phyloP scores from a whole-genome alignment of 1,140 invertebrate species.

The Danaus melanippus region DNA sequence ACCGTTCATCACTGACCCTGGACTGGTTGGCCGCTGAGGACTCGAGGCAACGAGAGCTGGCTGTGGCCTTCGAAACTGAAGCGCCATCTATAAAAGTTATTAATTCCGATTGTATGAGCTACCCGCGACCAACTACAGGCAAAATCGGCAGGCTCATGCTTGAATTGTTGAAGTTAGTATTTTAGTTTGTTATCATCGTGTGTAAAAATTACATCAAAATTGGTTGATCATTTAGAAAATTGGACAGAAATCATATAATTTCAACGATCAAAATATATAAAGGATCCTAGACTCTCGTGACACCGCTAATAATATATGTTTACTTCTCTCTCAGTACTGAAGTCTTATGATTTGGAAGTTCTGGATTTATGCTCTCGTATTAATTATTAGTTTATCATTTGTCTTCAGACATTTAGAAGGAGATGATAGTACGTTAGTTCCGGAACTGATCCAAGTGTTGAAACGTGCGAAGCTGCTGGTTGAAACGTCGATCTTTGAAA shows the following conservation, averaged over 20 bases:
- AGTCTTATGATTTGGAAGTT: too few relatives aligned
- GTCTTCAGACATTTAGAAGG: slow-evolving; percentile 46
- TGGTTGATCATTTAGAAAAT: too few relatives aligned
- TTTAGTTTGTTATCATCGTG: background rate
- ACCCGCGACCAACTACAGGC: slow-evolving; percentile 38
- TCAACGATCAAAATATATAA: background rate
- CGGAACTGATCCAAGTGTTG: slow-evolving; percentile 38
- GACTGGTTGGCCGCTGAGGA: slow-evolving; percentile 55
- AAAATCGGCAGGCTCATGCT: slow-evolving; percentile 49
- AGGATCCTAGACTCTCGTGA: too few relatives aligned
- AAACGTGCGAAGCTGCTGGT: slow-evolving; percentile 42
- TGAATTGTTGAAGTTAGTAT: slow-evolving; percentile 49
- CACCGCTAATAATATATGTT: background rate
- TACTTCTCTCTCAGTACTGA: too few relatives aligned
- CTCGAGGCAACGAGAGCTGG: slow-evolving; percentile 41
- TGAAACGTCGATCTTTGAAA: slow-evolving; percentile 41
- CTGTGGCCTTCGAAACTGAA: slow-evolving; percentile 40
- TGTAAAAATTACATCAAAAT: too few relatives aligned
- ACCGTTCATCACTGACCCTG: slow-evolving; percentile 48
- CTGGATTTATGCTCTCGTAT: too few relatives aligned
- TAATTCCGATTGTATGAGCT: slow-evolving; percentile 41
- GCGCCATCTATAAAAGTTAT: slow-evolving; percentile 26
- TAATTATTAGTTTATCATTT: background rate
- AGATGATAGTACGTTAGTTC: slow-evolving; percentile 37
- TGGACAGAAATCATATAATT: background rate